Base-by-base conservation (phyloP, 2,797 vertebrate genomes). In the Falco berigora region DNA sequence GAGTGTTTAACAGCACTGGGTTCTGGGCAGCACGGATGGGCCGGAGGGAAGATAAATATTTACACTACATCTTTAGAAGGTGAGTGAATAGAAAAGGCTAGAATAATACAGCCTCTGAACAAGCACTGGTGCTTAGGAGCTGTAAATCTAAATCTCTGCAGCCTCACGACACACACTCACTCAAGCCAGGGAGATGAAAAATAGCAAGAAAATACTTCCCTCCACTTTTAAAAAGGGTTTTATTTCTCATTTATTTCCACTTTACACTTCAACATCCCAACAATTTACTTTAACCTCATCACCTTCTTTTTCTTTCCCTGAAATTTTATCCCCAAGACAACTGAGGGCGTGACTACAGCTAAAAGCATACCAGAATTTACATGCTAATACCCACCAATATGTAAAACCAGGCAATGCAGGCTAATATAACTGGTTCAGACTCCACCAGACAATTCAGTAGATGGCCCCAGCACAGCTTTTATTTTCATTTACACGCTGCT, bases 201-300 rank as follows among this genome's bases (percentile, higher is more conserved):
- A 97, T 93, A 92, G 93, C 90, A 66, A 88, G 93, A 96, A 96
- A 96, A 97, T 93, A 94, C 92, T 90, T 92, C 62, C 62, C 53
- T 94, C 64, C 87, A 40, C 78, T 87, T 96, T 91, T 90, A 95
- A 95, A 97, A 96, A 95, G 53, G 73, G 75, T 75, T 97, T 96
- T 96, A 94, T 92, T 96, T 72, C 93, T 93, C 86, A 97, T 96
- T 97, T 94, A 82, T 97, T 97, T 95, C 94, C 77, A 88, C 90
- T 91, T 95, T 66, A 78, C 90, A 89, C 81, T 95, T 94, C 78
- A 89, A 68, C 61, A 89, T 96, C 68, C 20, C 53, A 92, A 83
- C 64, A 88, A 94, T 95, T 94, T 93, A 92, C 92, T 96, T 95
- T 59, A 94, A 78, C 68, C 68, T 97, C 86, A 80, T 94, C 49